Base-by-base conservation (phyloP, 1,140 invertebrate genomes). In the Tetramorium alpestre region DNA sequence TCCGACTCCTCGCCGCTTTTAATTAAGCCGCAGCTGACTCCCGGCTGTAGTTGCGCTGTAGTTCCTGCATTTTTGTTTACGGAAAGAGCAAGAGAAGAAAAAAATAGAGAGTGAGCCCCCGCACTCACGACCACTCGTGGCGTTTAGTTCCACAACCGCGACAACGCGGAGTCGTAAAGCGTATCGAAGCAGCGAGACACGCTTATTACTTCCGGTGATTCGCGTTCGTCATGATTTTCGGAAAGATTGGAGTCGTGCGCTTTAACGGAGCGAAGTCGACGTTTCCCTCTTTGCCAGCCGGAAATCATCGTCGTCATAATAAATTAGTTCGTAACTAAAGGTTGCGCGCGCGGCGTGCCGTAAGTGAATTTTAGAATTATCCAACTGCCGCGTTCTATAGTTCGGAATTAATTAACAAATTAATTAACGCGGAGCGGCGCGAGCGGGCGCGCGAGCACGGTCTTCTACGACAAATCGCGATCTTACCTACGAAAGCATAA, bases 301-400 rank as follows among this genome's bases (percentile, higher is more conserved):
- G 69, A 60, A 84, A 84, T 33, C 80, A 60, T 84, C 80, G 80
- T 73, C 69, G 80, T 73, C 69, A 75, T 84, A 84, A 84, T 84
- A 84, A 84, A 84, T 84, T 84, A 84, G 80, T 84, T 73, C 41
- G 69, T 38, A 73, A 84, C 67, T 73, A 84, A 84, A 84, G 80
- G 54, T 84, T 73, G 80, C 41, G 67, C 80, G 80, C 67, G 33
- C 77, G 25, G 65, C 78, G 49, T 49, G 67, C 51, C 67, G 69
- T 84, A 84, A 84, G 80, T 84, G 54, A 73, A 84, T 84, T 84
- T 84, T 84, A 84, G 80, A 84, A 84, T 75, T 84, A 84, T 75
- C 69, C 54, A 75, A 84, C 80, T 84, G 80, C 69, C 54, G 25
- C 80, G 80, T 28, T 81, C 77, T 84, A 75, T 84, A 84, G 80